Base-by-base conservation (phyloP, 2,888 invertebrate species). In the Xanthia icteritia region DNA sequence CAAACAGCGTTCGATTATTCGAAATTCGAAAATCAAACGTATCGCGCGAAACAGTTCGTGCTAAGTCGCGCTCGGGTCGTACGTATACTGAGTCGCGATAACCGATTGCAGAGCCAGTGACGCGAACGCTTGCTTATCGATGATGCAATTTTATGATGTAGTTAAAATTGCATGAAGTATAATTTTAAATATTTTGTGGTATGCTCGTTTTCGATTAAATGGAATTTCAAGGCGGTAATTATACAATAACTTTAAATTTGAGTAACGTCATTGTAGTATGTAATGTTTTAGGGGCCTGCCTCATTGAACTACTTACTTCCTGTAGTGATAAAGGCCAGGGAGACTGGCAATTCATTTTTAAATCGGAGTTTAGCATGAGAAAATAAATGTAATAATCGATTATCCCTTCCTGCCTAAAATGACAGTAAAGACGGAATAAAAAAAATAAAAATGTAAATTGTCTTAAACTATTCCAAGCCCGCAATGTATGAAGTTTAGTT, bases 31-130 rank as follows among this genome's bases (percentile, higher is more conserved):
- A 82, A 81, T 86, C 69, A 67, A 69, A 78, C 61, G 83, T 83
- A 86, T 87, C 76, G 72, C 80, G 73, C 81, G 76, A 82, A 82
- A 75, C 72, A 75, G 76, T 87, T 86, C 81, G 86, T 86, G 82
- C 74, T 84, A 86, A 82, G 86, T 88, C 78, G 86, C 86, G 90
- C 85, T 87, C 86, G 86, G 88, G 86, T 83, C 83, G 89, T 88
- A 88, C 85, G 86, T 86, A 88, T 84, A 91, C 92, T 90, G 92
- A 90, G 89, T 89, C 88, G 91, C 93, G 93, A 94, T 94, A 94
- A 93, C 91, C 92, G 91, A 95, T 94, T 94, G 93, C 92, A 87
- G 83, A 78, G 82, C 78, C 91, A 93, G 94, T 93, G 94, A 92
- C 90, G 94, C 83, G 87, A 81, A 71, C 65, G 48, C 60, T 77